Evolutionary conservation across 2,888 invertebrate species (phyloP), one percentile per base, ranked within the genome.

Genomic region (Dichetophora obliterata): DNA sequence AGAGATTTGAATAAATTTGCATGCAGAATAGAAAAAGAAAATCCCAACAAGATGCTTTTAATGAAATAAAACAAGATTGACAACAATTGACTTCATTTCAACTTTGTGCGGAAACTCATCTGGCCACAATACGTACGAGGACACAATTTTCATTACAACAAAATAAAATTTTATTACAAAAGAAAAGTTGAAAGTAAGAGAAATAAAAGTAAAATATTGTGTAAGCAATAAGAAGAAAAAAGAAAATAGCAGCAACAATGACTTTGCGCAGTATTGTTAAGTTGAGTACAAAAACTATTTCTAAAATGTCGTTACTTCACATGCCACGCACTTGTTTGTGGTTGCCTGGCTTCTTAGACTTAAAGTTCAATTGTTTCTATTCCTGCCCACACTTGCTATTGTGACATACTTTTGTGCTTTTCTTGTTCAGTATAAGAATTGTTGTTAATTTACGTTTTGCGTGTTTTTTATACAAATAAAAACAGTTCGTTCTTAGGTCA

Each of bases 141-240:
- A 31, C 3, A 43, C 43, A 43, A 43, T 43, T 11, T 43, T 43
- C 43, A 43, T 43, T 43, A 43, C 14, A 43, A 11, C 14, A 37
- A 37, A 8, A 43, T 43, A 43, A 43, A 43, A 43, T 43, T 43
- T 43, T 43, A 43, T 43, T 43, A 37, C 37, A 37, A 43, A 43
- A 43, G 43, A 11, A 50, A 31, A 48, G 66, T 72, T 9, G 50
- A 48, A 34, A 57, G 16, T 2, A 31, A 54, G 48, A 76, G 43
- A 27, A 34, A 61, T 34, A 22, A 9, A 61, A 57, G 16, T 68
- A 69, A 50, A 68, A 57, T 61, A 72, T n/a, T 61, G 61, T 19
- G 61, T 48, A 34, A 61, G 61, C 4, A 43, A 43, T 43, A 43
- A 43, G 14, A 43, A 43, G 43, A 11, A 43, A 43, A 14, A 1